phyloP scores from a whole-genome alignment of 2,888 invertebrate genomes.

The Aphidoletes aphidimyza region DNA sequence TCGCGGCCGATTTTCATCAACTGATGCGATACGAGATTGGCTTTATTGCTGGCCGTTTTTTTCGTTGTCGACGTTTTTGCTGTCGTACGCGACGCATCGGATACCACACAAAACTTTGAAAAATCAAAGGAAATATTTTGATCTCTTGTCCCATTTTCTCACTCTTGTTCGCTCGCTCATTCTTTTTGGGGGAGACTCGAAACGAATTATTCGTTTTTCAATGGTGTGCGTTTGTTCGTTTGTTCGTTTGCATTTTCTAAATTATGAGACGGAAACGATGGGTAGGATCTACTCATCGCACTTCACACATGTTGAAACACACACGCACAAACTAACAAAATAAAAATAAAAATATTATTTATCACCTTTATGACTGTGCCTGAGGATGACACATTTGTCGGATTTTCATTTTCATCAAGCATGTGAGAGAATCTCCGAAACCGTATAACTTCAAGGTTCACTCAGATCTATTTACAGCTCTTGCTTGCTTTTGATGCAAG shows the following conservation, averaged over 20 bases:
- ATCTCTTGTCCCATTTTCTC: neutral
- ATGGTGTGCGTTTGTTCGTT: conserved; percentile 13
- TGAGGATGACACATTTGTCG: too few species aligned
- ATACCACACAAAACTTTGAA: too few species aligned
- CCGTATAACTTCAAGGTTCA: too few species aligned
- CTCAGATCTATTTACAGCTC: too few species aligned
- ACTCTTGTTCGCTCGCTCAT: neutral
- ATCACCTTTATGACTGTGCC: neutral
- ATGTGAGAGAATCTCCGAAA: too few species aligned
- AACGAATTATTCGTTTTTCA: neutral
- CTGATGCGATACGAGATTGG: neutral
- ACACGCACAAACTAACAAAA: neutral
- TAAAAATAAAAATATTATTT: neutral
- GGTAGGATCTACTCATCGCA: conserved; percentile 4
- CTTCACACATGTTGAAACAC: too few species aligned
- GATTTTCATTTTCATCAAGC: too few species aligned
- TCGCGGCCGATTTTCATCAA: conserved; percentile 25
- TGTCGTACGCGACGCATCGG: too few species aligned
- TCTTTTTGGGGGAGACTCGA: neutral
- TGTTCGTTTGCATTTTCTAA: neutral
- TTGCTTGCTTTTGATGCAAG: too few species aligned
- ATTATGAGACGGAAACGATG: conserved; percentile 39
- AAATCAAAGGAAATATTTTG: neutral
- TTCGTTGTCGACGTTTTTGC: neutral
- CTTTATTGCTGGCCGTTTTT: neutral